Evolutionary conservation across 2,888 invertebrate genomes (phyloP).

Genomic region (Drosophila pegasa): DNA sequence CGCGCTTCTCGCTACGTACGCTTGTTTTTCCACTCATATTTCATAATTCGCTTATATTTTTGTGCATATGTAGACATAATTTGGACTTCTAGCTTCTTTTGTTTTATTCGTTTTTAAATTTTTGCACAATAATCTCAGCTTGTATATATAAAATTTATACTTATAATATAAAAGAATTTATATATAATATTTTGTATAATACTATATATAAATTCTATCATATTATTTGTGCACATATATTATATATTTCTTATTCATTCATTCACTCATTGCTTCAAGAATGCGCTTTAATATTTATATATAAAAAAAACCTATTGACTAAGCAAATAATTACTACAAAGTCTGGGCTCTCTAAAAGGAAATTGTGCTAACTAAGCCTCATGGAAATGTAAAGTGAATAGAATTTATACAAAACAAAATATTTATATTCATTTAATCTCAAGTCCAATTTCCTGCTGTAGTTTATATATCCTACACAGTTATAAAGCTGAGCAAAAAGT

Average conservation of each 20-base stretch:
- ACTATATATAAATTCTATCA: too few species aligned
- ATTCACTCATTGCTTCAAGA: too few species aligned
- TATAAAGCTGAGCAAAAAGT: not conserved
- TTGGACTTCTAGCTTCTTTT: not conserved
- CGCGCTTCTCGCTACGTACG: not conserved
- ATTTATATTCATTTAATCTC: too few species aligned
- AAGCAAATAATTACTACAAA: not conserved
- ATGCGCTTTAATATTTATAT: too few species aligned
- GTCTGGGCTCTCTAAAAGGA: not conserved
- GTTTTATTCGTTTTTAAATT: too few species aligned
- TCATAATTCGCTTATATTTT: not conserved
- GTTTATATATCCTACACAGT: not conserved
- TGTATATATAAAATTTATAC: not conserved
- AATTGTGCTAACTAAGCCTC: not conserved
- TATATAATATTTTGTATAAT: not conserved
- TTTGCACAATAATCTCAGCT: not conserved
- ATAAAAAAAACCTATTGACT: not conserved
- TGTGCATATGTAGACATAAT: not conserved
- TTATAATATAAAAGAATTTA: too few species aligned
- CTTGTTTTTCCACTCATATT: slow-evolving; percentile 11
- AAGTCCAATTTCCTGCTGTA: not conserved
- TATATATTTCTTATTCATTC: not conserved
- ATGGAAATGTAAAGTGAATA: not conserved
- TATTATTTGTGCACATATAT: too few species aligned
- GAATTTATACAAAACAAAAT: not conserved